A percentile compares a stretch with the other conserved stretches of the same genome.
phyloP scores from a whole-genome alignment of 2,797 vertebrate genomes.

The Trichosurus vulpecula region DNA sequence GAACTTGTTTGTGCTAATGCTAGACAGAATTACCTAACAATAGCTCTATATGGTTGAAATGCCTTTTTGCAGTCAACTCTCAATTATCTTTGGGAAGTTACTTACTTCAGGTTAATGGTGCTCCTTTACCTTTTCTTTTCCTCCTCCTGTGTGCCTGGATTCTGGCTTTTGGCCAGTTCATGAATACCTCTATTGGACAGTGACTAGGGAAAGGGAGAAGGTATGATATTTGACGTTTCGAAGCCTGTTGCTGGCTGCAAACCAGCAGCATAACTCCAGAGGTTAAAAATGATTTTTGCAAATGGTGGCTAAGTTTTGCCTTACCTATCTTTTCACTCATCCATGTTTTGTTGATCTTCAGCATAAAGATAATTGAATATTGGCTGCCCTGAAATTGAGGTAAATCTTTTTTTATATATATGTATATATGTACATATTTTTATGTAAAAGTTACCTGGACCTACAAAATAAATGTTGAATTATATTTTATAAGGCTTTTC shows the following conservation, averaged over 20 bases:
- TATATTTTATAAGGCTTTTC: slow-evolving; percentile 82
- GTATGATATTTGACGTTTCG: slow-evolving; percentile 49
- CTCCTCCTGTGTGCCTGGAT: not conserved
- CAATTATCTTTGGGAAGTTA: slow-evolving; percentile 49
- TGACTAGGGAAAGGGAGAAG: slow-evolving; percentile 51
- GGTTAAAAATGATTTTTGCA: slow-evolving; percentile 43
- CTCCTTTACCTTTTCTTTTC: slow-evolving; percentile 41
- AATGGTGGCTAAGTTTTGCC: slow-evolving; percentile 36
- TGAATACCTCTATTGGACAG: slow-evolving; percentile 32
- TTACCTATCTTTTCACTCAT: slow-evolving; percentile 39
- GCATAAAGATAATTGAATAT: slow-evolving; percentile 53
- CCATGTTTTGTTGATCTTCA: slow-evolving; percentile 52
- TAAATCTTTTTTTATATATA: slow-evolving; percentile 78
- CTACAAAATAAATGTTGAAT: slow-evolving; percentile 77
- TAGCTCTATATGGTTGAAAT: slow-evolving; percentile 53
- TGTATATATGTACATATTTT: slow-evolving; percentile 59
- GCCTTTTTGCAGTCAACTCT: slow-evolving; percentile 54
- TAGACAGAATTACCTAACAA: slow-evolving; percentile 55
- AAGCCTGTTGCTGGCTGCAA: slow-evolving; percentile 51
- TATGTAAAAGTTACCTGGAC: slow-evolving; percentile 71
- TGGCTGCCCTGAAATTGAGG: slow-evolving; percentile 75
- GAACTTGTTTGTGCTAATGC: slow-evolving; percentile 64
- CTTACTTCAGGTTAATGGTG: slow-evolving; percentile 35
- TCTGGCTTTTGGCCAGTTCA: not conserved
- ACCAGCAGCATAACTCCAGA: slow-evolving; percentile 53